Conservation (phyloP, 2,113 vertebrate species). For the Carassius carassius region DNA sequence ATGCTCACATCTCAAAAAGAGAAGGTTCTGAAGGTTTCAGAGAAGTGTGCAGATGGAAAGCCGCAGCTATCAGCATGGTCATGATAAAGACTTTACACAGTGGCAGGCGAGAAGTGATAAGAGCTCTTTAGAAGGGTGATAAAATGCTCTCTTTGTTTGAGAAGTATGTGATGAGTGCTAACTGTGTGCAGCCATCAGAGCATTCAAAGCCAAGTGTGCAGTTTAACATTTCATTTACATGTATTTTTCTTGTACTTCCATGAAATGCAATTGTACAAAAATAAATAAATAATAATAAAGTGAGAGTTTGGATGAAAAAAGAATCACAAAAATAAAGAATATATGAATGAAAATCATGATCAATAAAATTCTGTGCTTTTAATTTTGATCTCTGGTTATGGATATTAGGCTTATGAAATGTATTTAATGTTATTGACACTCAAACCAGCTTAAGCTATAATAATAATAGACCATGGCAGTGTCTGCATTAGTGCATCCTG, state of each 20-base stretch:
- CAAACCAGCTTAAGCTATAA: not conserved
- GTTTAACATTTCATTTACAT: not conserved
- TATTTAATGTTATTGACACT: not conserved
- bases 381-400: not conserved
- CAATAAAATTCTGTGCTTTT: not conserved
- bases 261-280: too few relatives aligned
- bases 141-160: conserved; percentile 4
- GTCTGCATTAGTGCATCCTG: conserved; percentile 31
- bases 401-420: not conserved
- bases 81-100: conserved; percentile 22
- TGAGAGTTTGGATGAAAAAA: not conserved
- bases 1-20: not conserved
- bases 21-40: conserved; percentile 11
- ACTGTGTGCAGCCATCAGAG: not conserved
- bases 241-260: not conserved
- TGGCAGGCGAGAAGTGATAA: not conserved
- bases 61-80: not conserved
- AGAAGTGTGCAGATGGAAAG: not conserved
- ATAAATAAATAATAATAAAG: not conserved
- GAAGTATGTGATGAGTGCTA: conserved; percentile 15
- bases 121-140: conserved; percentile 24
- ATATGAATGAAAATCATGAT: not conserved
- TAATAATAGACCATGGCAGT: not conserved
- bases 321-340: not conserved
- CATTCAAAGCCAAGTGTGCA: not conserved